phyloP scores from a whole-genome alignment of 2,113 vertebrate species.

The Heptranchias perlo region DNA sequence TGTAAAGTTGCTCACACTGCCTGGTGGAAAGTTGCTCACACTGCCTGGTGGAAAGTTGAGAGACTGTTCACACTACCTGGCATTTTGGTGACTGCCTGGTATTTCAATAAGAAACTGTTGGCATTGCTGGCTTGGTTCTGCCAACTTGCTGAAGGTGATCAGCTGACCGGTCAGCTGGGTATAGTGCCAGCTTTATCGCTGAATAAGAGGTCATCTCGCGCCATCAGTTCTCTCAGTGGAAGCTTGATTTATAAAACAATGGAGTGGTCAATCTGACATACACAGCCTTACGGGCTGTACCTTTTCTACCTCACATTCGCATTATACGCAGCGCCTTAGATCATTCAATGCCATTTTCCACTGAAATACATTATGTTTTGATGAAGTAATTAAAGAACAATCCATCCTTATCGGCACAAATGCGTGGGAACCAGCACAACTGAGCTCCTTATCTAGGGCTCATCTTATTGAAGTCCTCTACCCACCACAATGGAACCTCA shows the following conservation, averaged over 20 bases:
- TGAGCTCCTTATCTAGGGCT: background rate
- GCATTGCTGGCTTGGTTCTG: background rate
- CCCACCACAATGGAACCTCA: background rate
- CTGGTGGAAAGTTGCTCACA: background rate
- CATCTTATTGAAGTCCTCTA: background rate
- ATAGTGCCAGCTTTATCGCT: background rate
- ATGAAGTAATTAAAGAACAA: background rate
- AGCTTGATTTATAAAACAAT: slow-evolving; percentile 32
- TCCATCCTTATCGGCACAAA: background rate
- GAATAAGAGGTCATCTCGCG: background rate
- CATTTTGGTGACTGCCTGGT: too few species aligned
- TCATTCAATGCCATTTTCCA: background rate
- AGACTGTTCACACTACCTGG: too few species aligned
- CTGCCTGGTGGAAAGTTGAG: background rate
- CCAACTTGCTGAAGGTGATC: background rate
- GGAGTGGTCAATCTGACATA: slow-evolving; percentile 1
- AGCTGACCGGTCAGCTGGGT: background rate
- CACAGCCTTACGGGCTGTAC: background rate
- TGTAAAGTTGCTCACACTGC: background rate
- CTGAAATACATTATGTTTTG: background rate
- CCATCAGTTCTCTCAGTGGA: slow-evolving; percentile 10
- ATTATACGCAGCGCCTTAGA: background rate
- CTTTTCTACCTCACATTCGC: background rate
- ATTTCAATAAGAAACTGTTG: background rate
- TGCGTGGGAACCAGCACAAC: background rate